These are phyloP conservation scores for Mohoua ochrocephala DNA, from an alignment of 2,113 vertebrate species.

Conservation along the genomic window DNA sequence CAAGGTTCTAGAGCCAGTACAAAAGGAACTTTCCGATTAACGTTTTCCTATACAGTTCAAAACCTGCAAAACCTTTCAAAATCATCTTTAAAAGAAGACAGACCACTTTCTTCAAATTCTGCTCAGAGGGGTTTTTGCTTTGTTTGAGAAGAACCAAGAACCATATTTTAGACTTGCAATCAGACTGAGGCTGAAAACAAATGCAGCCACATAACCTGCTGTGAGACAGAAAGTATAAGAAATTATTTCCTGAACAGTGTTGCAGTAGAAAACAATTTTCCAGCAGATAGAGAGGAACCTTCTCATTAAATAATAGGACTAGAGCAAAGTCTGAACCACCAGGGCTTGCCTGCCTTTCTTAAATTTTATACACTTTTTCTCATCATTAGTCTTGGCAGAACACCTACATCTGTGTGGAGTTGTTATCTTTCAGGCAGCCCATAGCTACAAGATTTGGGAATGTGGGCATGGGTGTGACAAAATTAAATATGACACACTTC, in stretches of 20 bases:
- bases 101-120: background rate
- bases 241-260: background rate
- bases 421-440: background rate
- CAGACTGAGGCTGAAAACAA: background rate
- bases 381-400: background rate
- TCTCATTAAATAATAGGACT: background rate
- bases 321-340: background rate
- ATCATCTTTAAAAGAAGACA: background rate
- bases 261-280: background rate
- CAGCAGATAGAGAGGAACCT: background rate
- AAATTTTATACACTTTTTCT: background rate
- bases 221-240: background rate
- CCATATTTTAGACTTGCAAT: background rate
- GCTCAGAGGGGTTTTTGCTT: background rate
- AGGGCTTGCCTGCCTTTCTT: background rate
- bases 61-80: background rate
- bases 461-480: background rate
- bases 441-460: background rate
- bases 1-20: background rate
- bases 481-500: background rate
- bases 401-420: background rate
- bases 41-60: background rate
- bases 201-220: background rate
- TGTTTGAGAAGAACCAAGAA: constrained; percentile 2
- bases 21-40: background rate